These are phyloP conservation scores for Ellobium chinense DNA, from an alignment of 2,888 invertebrate species.

Conservation along the genomic window DNA sequence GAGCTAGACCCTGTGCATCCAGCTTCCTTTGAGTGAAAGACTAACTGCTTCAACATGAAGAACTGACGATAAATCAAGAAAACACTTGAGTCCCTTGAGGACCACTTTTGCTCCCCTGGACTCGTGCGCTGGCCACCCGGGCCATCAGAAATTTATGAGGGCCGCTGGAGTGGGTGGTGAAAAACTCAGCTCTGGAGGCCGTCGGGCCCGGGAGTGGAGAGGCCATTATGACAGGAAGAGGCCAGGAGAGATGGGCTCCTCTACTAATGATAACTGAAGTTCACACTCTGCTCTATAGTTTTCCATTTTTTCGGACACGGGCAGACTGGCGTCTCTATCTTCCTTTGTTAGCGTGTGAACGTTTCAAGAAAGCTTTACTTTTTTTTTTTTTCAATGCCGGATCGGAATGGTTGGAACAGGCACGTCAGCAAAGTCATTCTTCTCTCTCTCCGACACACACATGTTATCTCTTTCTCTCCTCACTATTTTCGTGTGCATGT, in stretches of 20 bases:
- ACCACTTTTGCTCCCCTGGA: not conserved
- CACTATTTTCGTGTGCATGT: too few species aligned
- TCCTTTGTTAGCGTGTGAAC: not conserved
- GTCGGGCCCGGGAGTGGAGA: not conserved
- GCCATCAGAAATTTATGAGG: constrained; percentile 28
- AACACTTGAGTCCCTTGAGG: not conserved
- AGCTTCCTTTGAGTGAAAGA: not conserved
- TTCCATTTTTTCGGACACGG: not conserved
- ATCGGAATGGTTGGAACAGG: too few species aligned
- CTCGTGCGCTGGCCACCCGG: not conserved
- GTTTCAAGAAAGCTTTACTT: too few species aligned
- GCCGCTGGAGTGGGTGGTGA: constrained; percentile 11
- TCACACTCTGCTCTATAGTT: not conserved
- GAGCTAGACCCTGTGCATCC: too few species aligned
- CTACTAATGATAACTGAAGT: not conserved
- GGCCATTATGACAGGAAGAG: not conserved
- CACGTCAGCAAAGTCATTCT: too few species aligned
- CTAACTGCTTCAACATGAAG: not conserved
- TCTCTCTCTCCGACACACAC: too few species aligned
- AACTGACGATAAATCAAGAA: constrained; percentile 23
- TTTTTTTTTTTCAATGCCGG: too few species aligned
- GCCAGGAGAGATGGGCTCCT: too few species aligned
- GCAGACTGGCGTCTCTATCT: not conserved
- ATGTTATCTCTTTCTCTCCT: too few species aligned
- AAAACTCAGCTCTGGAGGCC: not conserved